Conservation (phyloP, 2,888 invertebrate species). For the Pediacus dermestoides region DNA sequence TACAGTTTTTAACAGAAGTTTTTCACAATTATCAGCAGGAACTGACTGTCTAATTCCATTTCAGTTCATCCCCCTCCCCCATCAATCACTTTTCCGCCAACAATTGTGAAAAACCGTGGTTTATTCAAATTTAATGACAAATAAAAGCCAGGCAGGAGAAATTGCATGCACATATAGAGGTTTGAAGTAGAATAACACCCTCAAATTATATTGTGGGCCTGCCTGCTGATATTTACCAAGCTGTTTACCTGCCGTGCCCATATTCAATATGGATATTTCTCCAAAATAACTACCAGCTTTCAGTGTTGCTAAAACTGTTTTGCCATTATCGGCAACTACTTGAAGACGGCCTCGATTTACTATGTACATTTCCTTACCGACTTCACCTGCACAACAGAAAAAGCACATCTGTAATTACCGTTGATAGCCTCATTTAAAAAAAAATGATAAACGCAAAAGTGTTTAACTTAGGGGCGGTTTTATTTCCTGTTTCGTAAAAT, state of each 20-base stretch:
- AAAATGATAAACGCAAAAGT: no score
- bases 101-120: no score
- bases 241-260: conserved; percentile 99
- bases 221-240: conserved; percentile 81
- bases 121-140: conserved; percentile 23
- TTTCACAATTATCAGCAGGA: no score
- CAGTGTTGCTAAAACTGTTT: conserved; percentile 93
- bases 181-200: conserved; percentile 18
- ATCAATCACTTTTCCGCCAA: no score
- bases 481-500: no score
- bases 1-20: no score
- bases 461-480: no score
- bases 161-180: conserved; percentile 17
- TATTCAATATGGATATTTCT: conserved; percentile 98
- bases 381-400: conserved; percentile 88
- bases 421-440: no score
- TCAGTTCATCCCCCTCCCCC: no score
- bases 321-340: conserved; percentile 93
- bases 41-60: no score
- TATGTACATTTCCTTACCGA: conserved; percentile 99
- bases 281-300: conserved; percentile 99
- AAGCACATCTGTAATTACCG: no score
- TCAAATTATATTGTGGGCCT: conserved; percentile 37
- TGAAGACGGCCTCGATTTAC: conserved; percentile 93
- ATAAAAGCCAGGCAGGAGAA: conserved; percentile 38